Evolutionary conservation across 2,888 invertebrate species (phyloP), one percentile per base, ranked within the genome.

Genomic region (Andrena minutula): DNA sequence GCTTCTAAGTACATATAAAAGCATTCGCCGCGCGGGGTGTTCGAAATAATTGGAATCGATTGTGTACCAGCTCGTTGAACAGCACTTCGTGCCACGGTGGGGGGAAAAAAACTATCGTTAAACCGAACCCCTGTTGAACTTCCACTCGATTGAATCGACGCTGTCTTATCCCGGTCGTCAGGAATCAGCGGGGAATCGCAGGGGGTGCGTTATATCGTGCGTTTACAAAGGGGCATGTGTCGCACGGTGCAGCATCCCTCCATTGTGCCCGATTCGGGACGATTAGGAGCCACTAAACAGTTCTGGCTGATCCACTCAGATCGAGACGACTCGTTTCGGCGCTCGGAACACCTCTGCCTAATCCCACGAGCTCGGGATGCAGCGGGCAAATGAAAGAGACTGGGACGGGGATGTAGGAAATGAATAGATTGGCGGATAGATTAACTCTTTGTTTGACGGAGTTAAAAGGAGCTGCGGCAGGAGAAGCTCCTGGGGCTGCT

Each of bases 281-380:
- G 90, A 88, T 88, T 88, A 88, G 83, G 87, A 87, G 89, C 88
- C 89, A 87, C 88, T 88, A 88, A 88, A 88, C 85, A 87, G 87
- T 74, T 71, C 79, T 75, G 79, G 79, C 87, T 89, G 88, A 88
- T 88, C 88, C 88, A 88, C 88, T 88, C 89, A 88, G 76, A 51
- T 71, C 81, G 83, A 87, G 88, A 84, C 84, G 74, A 84, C 63
- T 84, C 87, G 78, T 73, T 80, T 83, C 75, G 64, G 65, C 66
- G 12, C 41, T 79, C 51, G 83, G 82, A 84, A 84, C 86, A 84
- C 88, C 89, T 88, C 88, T 86, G 49, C 85, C 84, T 90, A 91
- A 91, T 92, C 91, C 91, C 86, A 83, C 85, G 85, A 87, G 86
- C 88, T 83, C 86, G 87, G 66, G 83, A 86, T 83, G 89, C 83